A percentile compares a stretch with the other conserved stretches of the same genome.
phyloP scores from a whole-genome alignment of 2,888 invertebrate genomes.

The Drepanosiphum platanoidis region DNA sequence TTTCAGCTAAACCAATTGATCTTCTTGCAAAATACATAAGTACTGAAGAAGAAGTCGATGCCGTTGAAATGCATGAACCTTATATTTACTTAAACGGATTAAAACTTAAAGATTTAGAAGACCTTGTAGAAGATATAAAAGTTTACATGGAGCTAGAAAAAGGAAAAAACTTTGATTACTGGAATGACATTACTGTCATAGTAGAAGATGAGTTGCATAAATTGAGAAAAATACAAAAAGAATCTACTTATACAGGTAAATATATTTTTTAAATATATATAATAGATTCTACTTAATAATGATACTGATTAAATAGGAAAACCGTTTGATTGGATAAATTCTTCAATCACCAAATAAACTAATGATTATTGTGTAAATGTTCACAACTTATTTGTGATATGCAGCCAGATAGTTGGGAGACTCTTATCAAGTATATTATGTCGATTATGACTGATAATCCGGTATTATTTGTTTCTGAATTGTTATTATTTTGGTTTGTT shows the following conservation, averaged over 20 bases:
- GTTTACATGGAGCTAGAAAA: conserved; percentile 93
- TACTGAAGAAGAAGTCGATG: conserved; percentile 87
- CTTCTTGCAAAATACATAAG: conserved; percentile 95
- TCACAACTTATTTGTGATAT: background rate
- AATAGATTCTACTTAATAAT: background rate
- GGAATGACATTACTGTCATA: conserved; percentile 95
- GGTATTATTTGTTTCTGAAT: too few relatives aligned
- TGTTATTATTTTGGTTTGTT: too few relatives aligned
- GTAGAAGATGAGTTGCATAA: conserved; percentile 92
- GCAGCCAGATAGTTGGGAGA: background rate
- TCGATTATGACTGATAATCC: too few relatives aligned
- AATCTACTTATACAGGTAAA: conserved; percentile 71
- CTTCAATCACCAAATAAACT: background rate
- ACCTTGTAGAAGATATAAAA: conserved; percentile 94
- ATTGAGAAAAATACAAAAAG: conserved; percentile 78
- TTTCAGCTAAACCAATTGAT: conserved; percentile 94
- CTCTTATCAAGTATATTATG: too few relatives aligned
- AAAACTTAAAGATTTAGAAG: conserved; percentile 90
- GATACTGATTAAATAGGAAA: background rate
- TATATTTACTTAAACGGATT: conserved; percentile 94
- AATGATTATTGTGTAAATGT: background rate
- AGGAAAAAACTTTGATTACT: conserved; percentile 88
- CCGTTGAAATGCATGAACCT: conserved; percentile 98
- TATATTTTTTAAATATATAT: too few relatives aligned
- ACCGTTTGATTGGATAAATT: background rate